Evolutionary conservation across 37 sponge, comb jelly and placozoan genomes (phyloP), one percentile per base, ranked within the genome.

Genomic region (Oscarella lobularis): DNA sequence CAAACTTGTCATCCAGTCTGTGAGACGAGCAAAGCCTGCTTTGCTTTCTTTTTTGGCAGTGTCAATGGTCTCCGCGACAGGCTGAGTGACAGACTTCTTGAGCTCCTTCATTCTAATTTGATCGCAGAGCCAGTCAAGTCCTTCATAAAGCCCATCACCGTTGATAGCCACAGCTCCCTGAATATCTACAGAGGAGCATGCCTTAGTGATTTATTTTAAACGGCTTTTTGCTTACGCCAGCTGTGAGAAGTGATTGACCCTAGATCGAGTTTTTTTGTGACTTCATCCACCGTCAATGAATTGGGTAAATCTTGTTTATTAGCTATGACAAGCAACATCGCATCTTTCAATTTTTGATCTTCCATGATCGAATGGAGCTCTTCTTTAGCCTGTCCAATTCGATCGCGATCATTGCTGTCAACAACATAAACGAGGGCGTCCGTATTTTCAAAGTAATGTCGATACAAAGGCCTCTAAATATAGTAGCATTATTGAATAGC

Each of bases 301-400:
- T 87, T 87, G 1, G 95, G 91, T 0, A 94, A 84, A 73, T 94
- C 95, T 35, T 94, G 95, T 66, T 94, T 94, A 80, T 94, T 94
- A 33, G 95, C 95, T 73, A 94, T 39, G 2, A 94, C 79, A 33
- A 94, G 73, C 0, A 94, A 36, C 5, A 72, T 20, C 33, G 66
- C 38, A 6, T 74, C 79, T 1, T 74, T 48, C 20, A 94, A 37
- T 32, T 90, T 83, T 6, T 85, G 83, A 37, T 90, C 95, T 9
- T 40, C 41, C 39, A 90, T 37, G 31, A 90, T 41, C 9, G 33
- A 37, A 20, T 67, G 30, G 2, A 94, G 66, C 71, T 94, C 95
- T 9, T 87, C 76, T 6, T 41, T 48, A 29, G 82, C 75, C 2
- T 90, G 81, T 30, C 39, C 32, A 31, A 94, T 73, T 39, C 95